These are phyloP conservation scores for Leguminivora glycinivorella DNA, from an alignment of 1,140 invertebrate genomes.

Conservation along the genomic window DNA sequence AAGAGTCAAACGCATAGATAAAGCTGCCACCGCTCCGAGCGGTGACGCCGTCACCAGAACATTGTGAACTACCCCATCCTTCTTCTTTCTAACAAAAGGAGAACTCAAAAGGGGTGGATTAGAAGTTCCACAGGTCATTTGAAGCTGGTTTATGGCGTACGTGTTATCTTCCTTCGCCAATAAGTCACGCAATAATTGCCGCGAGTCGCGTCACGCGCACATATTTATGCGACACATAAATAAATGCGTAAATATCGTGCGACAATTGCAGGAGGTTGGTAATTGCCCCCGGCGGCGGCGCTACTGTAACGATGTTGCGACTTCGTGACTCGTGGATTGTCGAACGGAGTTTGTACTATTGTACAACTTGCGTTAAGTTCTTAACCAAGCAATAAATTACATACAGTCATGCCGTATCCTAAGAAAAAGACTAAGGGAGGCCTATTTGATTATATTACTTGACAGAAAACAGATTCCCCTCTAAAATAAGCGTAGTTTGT, in stretches of 20 bases:
- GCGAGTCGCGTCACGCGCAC: conserved; percentile 64
- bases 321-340: conserved; percentile 14
- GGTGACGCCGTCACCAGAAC: conserved; percentile 45
- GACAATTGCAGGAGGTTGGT: conserved; percentile 58
- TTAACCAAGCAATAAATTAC: too few relatives aligned
- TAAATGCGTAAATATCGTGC: conserved; percentile 61
- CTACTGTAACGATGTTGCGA: conserved; percentile 8
- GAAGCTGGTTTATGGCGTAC: conserved; percentile 55
- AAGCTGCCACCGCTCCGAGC: conserved; percentile 64
- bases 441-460: too few relatives aligned
- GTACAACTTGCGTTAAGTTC: not conserved
- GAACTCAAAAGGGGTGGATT: not conserved
- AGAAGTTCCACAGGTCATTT: conserved; percentile 39
- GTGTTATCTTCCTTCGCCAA: conserved; percentile 74
- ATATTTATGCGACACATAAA: conserved; percentile 69
- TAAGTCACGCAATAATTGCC: conserved; percentile 77
- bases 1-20: conserved; percentile 68
- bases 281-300: conserved; percentile 37
- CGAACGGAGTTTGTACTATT: not conserved
- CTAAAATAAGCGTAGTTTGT: too few relatives aligned
- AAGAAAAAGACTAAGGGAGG: too few relatives aligned
- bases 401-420: too few relatives aligned
- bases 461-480: too few relatives aligned
- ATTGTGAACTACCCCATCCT: conserved; percentile 41
- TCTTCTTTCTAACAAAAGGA: conserved; percentile 1